Conservation (phyloP, 2,797 vertebrate genomes). For the Platalea minor region DNA sequence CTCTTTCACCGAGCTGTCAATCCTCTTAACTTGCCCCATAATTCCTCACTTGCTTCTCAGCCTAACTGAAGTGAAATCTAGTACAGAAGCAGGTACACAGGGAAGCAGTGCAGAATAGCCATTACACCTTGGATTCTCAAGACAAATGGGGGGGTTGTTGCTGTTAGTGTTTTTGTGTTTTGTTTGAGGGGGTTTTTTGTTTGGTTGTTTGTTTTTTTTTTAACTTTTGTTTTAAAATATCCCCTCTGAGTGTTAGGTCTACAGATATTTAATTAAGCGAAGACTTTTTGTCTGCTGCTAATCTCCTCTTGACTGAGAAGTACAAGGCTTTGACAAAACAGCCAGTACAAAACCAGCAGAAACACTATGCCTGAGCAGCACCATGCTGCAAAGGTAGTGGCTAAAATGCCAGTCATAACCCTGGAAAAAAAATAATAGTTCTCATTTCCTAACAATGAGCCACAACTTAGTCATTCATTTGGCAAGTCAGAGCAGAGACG, state of each 20-base stretch:
- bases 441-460: not conserved
- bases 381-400: not conserved
- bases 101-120: not conserved
- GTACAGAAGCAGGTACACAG: not conserved
- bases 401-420: not conserved
- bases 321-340: not conserved
- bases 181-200: not conserved
- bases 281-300: not conserved
- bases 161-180: not conserved
- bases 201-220: not conserved
- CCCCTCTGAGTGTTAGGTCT: not conserved
- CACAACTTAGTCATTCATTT: not conserved
- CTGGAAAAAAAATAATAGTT: not conserved
- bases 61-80: not conserved
- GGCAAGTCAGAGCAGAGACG: not conserved
- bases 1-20: not conserved
- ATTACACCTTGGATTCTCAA: not conserved
- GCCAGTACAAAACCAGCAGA: not conserved
- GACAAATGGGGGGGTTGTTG: not conserved
- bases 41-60: not conserved
- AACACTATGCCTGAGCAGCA: not conserved
- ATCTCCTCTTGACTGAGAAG: not conserved
- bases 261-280: not conserved
- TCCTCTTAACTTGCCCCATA: not conserved
- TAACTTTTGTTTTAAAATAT: not conserved